Evolutionary conservation across 1,140 invertebrate species (phyloP), one percentile per base, ranked within the genome.

Genomic region (Orussus abietinus): DNA sequence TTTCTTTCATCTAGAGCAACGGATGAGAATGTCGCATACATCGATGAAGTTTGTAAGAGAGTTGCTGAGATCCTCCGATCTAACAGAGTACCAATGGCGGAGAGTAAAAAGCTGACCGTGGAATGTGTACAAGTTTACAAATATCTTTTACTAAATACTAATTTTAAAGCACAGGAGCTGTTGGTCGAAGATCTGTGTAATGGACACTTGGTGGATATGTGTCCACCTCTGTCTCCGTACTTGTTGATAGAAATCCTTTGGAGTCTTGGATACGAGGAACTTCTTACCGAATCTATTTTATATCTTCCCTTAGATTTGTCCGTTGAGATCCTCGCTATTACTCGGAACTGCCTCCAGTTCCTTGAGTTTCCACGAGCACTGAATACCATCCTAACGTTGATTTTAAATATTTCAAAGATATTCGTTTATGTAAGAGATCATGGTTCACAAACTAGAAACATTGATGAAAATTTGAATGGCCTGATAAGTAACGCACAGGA

Each of bases 241-340:
- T 36, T 73, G 2, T 49, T 71, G 7, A 38, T 66, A 14, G 62
- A 69, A 53, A 59, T 74, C 34, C 7, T 68, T 1, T 71, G 62
- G 58, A 29, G 25, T 4, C 30, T 71, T 0, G 37, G 55, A 2
- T 71, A 56, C n/a, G 68, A 72, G 2, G 41, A 57, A 3, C 39
- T 74, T 15, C 29, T 72, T 5, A 38, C 49, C 1, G 57, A 64
- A 45, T 63, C 58, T 1, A 30, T 71, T 2, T 20, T 62, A 1
- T 45, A 69, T 20, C 10, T 64, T 11, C 70, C 69, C 4, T 35
- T 72, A 12, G 66, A 72, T 45, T 45, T 74, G 5, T 61, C 40
- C 7, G 37, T 48, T 4, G 69, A 74, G 20, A 49, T 73, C 12
- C 11, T 69, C 1, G 52, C 59, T 21, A 45, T 54, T 31, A 4